These are phyloP conservation scores for Hybognathus amarus DNA, from an alignment of 2,797 vertebrate genomes.

Conservation along the genomic window DNA sequence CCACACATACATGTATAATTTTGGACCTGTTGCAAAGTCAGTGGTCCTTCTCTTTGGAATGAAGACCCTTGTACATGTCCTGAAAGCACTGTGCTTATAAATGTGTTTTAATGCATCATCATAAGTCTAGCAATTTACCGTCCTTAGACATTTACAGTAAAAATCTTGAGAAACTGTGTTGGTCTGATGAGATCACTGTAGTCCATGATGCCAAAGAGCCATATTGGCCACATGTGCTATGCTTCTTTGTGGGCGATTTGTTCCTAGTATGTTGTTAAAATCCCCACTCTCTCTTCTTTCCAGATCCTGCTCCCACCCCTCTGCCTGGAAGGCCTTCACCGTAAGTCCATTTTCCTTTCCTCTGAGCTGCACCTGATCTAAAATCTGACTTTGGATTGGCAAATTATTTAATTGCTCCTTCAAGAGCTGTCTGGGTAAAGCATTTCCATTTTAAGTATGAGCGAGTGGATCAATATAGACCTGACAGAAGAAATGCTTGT, in stretches of 20 bases:
- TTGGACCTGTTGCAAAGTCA: background rate
- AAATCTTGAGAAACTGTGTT: slow-evolving; percentile 16
- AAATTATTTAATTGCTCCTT: slow-evolving; percentile 45
- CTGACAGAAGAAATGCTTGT: background rate
- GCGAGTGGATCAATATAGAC: background rate
- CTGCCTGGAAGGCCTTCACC: slow-evolving; percentile 86
- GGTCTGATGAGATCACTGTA: slow-evolving; percentile 36
- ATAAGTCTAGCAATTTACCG: background rate
- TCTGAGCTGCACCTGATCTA: slow-evolving; percentile 45
- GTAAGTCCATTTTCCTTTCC: slow-evolving; percentile 81
- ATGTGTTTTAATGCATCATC: background rate
- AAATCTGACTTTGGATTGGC: slow-evolving; percentile 11
- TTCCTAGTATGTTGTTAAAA: slow-evolving; percentile 68
- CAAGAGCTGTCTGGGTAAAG: background rate
- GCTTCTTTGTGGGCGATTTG: slow-evolving; percentile 70
- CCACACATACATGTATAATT: background rate
- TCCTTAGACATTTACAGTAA: background rate
- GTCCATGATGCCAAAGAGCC: slow-evolving; percentile 45
- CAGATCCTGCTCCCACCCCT: slow-evolving; percentile 92
- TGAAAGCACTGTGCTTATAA: background rate
- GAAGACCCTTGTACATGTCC: background rate
- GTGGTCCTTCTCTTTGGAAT: background rate
- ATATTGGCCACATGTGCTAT: slow-evolving; percentile 61
- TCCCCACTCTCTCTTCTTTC: slow-evolving; percentile 67
- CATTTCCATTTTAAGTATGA: slow-evolving; percentile 16